Conservation (phyloP, 2,797 vertebrate species). For the Varecia variegata region DNA sequence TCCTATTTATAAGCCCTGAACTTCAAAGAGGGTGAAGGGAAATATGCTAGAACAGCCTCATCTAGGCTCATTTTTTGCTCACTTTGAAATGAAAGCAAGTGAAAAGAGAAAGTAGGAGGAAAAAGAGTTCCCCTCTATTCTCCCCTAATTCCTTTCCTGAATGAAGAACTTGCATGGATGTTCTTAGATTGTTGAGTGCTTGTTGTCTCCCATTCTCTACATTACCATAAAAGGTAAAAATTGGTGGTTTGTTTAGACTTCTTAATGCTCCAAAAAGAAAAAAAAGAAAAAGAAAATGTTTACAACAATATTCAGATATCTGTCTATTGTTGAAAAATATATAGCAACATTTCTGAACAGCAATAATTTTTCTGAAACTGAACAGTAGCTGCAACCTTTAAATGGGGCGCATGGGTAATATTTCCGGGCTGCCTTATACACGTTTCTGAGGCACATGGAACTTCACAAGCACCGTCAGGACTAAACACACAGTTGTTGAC, state of each 20-base stretch:
- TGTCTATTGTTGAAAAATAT: not conserved
- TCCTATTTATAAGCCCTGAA: not conserved
- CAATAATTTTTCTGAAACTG: not conserved
- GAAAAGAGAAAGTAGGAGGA: not conserved
- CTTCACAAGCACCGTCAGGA: not conserved
- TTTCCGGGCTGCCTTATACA: not conserved
- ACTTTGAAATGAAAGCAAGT: not conserved
- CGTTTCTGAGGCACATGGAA: not conserved
- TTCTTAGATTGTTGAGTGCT: not conserved
- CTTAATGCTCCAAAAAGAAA: not conserved
- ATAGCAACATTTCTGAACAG: not conserved
- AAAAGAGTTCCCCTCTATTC: not conserved
- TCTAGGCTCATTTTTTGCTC: not conserved
- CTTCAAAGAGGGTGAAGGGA: not conserved
- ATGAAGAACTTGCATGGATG: not conserved
- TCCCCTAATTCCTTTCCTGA: not conserved
- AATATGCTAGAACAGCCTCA: not conserved
- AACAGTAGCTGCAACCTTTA: not conserved
- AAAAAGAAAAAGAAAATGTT: not conserved
- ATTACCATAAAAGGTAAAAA: not conserved
- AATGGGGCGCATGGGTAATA: rapidly evolving
- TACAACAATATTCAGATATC: not conserved
- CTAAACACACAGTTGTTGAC: not conserved
- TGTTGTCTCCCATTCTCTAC: not conserved
- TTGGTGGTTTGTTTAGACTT: not conserved